Base-by-base conservation (phyloP, 2,888 invertebrate genomes). In the Conchocele bisecta region DNA sequence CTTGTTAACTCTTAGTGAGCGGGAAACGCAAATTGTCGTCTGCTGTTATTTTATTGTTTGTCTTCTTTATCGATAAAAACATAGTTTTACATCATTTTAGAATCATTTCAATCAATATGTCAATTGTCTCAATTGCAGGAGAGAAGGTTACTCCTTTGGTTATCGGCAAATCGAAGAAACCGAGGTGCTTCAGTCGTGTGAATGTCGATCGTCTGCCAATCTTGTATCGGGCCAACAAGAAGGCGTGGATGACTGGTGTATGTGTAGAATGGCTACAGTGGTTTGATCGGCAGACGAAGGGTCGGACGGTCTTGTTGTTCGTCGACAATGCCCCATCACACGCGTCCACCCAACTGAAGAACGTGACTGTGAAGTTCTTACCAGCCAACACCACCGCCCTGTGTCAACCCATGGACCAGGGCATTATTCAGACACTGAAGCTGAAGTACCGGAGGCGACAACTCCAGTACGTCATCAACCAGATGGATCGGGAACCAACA, bases 401-500 rank as follows among this genome's bases (percentile, higher is more conserved):
- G n/a, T n/a, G 26, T 24, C 48, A 48, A 17, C 48, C 48, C 29
- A 48, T 48, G 48, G 48, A 26, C 22, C 48, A 48, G 22, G 48
- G 29, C 3, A 22, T 48, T 17, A 48, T 48, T n/a, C 48, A 48
- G 15, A 15, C 48, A 28, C 31, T 48, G n/a, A 26, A 48, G 22
- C 48, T 48, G 26, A 48, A 48, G 28, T 48, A 48, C 29, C 7
- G 48, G n/a, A 48, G 31, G 31, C 4, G 48, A 24, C 48, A 48
- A 17, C 15, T 48, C 17, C 26, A 28, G 48, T 31, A 48, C 31
- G 4, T 48, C 13, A 28, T 28, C 31, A 28, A 24, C 9, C 28
- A 48, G 31, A 48, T 48, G 26, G 48, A 48, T 9, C 26, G n/a
- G n/a, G n/a, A 22, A 17, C 48, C n/a, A 17, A 6, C 29, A 17